Conservation (phyloP, 2,797 vertebrate species). For the Girardinus metallicus region DNA sequence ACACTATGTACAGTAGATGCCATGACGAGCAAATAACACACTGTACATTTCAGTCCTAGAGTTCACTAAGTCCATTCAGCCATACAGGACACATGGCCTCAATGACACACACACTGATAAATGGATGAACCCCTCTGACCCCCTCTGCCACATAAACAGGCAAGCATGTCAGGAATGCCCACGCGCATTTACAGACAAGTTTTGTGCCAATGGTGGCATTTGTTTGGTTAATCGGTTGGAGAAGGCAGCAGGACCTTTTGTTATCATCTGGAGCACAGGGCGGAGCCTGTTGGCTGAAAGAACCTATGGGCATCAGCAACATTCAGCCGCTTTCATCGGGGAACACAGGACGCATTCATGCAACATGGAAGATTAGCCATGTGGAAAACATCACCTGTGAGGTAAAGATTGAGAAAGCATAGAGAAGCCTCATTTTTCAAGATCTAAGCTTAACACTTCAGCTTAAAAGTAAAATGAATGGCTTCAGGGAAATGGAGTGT, state of each 20-base stretch:
- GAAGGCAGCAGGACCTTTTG: slow-evolving; percentile 66
- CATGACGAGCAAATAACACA: slow-evolving; percentile 20
- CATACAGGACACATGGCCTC: slow-evolving; percentile 51
- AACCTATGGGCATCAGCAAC: slow-evolving; percentile 79
- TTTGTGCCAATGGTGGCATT: slow-evolving; percentile 73
- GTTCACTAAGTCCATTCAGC: slow-evolving; percentile 54
- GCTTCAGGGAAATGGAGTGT: neutral
- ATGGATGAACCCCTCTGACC: slow-evolving; percentile 66
- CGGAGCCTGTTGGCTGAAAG: slow-evolving; percentile 67
- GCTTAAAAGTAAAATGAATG: neutral
- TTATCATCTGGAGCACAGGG: slow-evolving; percentile 64
- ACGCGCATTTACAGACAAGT: slow-evolving; percentile 70
- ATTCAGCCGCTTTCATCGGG: slow-evolving; percentile 66
- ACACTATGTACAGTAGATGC: slow-evolving; percentile 9
- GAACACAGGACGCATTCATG: slow-evolving; percentile 62
- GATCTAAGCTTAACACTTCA: slow-evolving; percentile 5
- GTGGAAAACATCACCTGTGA: slow-evolving; percentile 45
- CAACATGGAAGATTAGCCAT: slow-evolving; percentile 60
- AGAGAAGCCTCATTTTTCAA: slow-evolving; percentile 43
- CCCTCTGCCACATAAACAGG: slow-evolving; percentile 63
- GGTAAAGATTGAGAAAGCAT: slow-evolving; percentile 22
- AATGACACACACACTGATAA: slow-evolving; percentile 48
- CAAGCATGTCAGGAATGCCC: slow-evolving; percentile 75
- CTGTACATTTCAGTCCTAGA: slow-evolving; percentile 33
- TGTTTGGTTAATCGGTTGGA: slow-evolving; percentile 72